Base-by-base conservation (phyloP, 2,113 vertebrate genomes). In the Aldabrachelys gigantea region DNA sequence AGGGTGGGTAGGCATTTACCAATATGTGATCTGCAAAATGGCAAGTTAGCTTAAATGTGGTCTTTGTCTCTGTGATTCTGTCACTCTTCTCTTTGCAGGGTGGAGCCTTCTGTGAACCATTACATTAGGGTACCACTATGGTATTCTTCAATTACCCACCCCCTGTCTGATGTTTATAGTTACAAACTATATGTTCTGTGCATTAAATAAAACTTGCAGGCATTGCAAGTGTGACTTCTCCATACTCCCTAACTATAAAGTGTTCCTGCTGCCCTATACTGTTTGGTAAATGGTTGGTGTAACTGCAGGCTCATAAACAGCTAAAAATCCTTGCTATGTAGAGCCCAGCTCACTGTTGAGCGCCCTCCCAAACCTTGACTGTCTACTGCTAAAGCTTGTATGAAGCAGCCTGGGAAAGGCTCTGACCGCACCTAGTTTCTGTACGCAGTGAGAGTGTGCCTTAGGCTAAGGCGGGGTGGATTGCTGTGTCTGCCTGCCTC, bases 381-480 rank as follows among this genome's bases (percentile, higher is more conserved):
- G 4, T 29, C 35, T 92, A 47, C 21, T 16, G 1, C 85, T 75
- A 31, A 75, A 91, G 47, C 92, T 62, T 44, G 91, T 75, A 3
- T 13, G 31, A 65, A 53, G 85, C 80, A 84, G 87, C 85, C 83
- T 29, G 4, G 84, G 53, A 57, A 91, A n/a, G 44, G 4, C 76
- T 56, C 82, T 78, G 90, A 86, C 87, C 84, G 84, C 47, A n/a
- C 50, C 79, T 75, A 75, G 81, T 95, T 96, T 96, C 57, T 14
- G 81, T 72, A 10, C 5, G 38, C 14, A 72, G 78, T 65, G 65
- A 85, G 76, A 56, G 53, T 84, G 5, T 85, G 84, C 54, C 1
- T 1, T 47, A 65, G 69, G 83, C 49, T 89, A 2, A 82, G 35
- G 79, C 59, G 87, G 65, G 89, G 56, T 94, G 72, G 79, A 85